Base-by-base conservation (phyloP, 2,797 vertebrate genomes). In the Enoplosus armatus region DNA sequence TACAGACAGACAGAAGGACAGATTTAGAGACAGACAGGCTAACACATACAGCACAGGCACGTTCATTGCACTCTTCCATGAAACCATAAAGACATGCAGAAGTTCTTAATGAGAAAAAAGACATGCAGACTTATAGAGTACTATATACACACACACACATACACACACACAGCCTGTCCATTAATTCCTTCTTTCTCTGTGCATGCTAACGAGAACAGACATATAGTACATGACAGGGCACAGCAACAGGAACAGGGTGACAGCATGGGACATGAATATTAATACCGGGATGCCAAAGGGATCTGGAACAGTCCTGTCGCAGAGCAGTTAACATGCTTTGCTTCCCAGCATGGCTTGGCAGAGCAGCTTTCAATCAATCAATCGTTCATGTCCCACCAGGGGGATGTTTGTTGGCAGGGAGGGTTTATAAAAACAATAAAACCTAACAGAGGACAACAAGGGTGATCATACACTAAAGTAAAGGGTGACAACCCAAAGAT, bases 201-300 rank as follows among this genome's bases (percentile, higher is more conserved):
- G 83, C 76, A 81, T 43, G 60, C 82, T 91, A 87, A 91, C 64
- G 1, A 90, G 82, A 91, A 78, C 68, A 82, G 86, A 84, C 90
- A 77, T 59, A 72, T 24, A 80, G 61, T 85, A 87, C 81, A 88
- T 85, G 90, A 84, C 69, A 51, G 77, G 87, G 67, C 82, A 84
- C 67, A 63, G 82, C 79, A 83, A 76, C 24, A 83, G 79, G 82
- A 89, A 65, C 55, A 67, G 78, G 84, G 55, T 86, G 88, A 86
- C 86, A 87, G 88, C 80, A 75, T 72, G 54, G 69, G 80, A 80
- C 72, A 90, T 91, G 88, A 89, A 94, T 92, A 90, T 86, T 90
- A 91, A 92, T 87, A 67, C 29, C 11, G 14, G 6, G 64, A 82
- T 70, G 84, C 81, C 73, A 50, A 79, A 69, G 79, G 83, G 77